Evolutionary conservation across 2,113 vertebrate species (phyloP).

Genomic region (Gnathonemus echidnorhynchus): DNA sequence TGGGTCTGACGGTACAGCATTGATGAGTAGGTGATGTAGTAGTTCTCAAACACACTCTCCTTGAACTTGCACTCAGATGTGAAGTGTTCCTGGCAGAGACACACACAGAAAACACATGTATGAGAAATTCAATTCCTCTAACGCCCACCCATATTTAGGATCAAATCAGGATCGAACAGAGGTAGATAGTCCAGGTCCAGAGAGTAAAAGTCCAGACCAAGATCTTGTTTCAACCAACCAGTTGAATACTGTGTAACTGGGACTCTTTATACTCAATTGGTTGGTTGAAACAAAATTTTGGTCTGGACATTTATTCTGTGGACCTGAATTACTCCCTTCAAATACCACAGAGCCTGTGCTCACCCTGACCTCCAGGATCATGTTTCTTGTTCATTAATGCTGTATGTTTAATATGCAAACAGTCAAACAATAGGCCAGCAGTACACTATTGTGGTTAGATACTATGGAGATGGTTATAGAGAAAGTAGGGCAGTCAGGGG

Average conservation of each 20-base stretch:
- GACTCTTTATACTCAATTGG: background rate
- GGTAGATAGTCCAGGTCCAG: background rate
- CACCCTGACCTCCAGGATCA: background rate
- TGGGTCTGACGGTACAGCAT: constrained; percentile 80
- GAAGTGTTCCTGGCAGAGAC: constrained; percentile 71
- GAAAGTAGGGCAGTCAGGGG: background rate
- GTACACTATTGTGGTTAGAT: background rate
- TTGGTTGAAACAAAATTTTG: background rate
- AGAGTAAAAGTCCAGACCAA: background rate
- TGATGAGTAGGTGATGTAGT: constrained; percentile 86
- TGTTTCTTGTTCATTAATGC: background rate
- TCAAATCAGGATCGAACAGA: background rate
- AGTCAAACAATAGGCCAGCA: background rate
- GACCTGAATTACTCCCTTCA: background rate
- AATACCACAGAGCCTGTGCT: background rate
- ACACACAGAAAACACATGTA: constrained; percentile 5
- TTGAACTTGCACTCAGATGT: constrained; percentile 87
- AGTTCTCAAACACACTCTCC: constrained; percentile 88
- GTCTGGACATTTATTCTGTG: background rate
- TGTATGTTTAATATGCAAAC: background rate
- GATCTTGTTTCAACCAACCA: background rate
- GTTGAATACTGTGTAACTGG: background rate
- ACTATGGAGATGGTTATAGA: background rate
- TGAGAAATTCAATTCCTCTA: background rate
- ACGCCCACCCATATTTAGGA: background rate